phyloP scores from a whole-genome alignment of 2,888 invertebrate genomes.

The Chrysolina americana region DNA sequence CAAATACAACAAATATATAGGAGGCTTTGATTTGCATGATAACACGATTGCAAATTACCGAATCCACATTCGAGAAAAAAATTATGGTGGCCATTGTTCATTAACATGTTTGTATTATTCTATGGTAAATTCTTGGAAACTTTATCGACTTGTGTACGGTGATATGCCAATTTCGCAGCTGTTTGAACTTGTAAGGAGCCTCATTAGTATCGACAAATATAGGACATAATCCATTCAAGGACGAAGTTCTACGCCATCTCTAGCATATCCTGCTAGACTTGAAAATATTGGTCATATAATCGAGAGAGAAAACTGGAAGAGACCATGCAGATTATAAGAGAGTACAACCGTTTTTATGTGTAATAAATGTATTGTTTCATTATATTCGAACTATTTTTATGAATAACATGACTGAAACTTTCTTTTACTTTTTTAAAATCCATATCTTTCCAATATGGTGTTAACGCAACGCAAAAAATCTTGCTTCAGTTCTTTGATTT shows the following conservation, averaged over 20 bases:
- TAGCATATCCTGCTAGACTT: background rate
- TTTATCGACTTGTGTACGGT: no score
- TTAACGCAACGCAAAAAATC: background rate
- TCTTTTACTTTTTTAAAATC: no score
- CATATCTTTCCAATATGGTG: background rate
- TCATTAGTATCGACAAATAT: background rate
- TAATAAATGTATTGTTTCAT: background rate
- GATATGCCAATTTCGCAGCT: background rate
- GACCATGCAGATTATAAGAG: no score
- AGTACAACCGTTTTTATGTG: background rate
- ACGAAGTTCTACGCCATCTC: background rate
- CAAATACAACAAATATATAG: slow-evolving; percentile 11
- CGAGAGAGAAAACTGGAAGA: background rate
- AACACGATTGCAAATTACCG: slow-evolving; percentile 23
- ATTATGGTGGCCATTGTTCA: slow-evolving; percentile 27
- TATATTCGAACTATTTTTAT: background rate
- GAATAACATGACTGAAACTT: background rate
- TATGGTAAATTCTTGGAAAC: slow-evolving; percentile 17
- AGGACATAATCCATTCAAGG: background rate
- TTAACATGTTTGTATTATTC: slow-evolving; percentile 16
- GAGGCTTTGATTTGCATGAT: no score
- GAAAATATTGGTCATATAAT: slow-evolving; percentile 9
- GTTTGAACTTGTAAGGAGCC: background rate
- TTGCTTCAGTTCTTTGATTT: background rate
- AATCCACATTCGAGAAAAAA: slow-evolving; percentile 15